A percentile compares a stretch with the other conserved stretches of the same genome.
phyloP scores from a whole-genome alignment of 2,888 invertebrate genomes.

The Operophtera brumata region DNA sequence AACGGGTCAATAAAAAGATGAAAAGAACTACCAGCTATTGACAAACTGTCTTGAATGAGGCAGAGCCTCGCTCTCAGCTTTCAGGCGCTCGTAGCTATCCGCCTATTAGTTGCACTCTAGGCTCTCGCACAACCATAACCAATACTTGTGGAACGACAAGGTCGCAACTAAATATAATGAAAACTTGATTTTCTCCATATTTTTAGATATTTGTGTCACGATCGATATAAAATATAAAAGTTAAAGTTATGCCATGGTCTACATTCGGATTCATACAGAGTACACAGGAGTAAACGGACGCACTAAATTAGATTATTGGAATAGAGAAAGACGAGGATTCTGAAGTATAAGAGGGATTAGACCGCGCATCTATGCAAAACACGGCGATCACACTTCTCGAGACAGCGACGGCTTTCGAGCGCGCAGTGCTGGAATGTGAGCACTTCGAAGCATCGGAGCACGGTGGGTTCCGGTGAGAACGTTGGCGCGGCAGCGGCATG shows the following conservation, averaged over 20 bases:
- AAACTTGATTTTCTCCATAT: constrained; percentile 16
- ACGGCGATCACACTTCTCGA: constrained; percentile 74
- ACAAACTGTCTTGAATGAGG: constrained; percentile 66
- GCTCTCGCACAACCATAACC: constrained; percentile 39
- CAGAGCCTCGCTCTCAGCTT: constrained; percentile 67
- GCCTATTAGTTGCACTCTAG: constrained; percentile 50
- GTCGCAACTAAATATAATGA: constrained; percentile 17
- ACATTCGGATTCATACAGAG: constrained; percentile 42
- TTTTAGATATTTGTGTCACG: constrained; percentile 22
- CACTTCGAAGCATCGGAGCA: constrained; percentile 68
- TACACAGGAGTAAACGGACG: constrained; percentile 39
- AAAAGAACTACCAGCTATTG: constrained; percentile 66
- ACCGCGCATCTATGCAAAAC: constrained; percentile 75
- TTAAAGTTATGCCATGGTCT: constrained; percentile 66
- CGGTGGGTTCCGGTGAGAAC: constrained; percentile 79
- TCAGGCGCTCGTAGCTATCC: constrained; percentile 52
- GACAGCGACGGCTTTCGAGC: constrained; percentile 72
- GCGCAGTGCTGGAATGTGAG: constrained; percentile 76
- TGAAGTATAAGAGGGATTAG: constrained; percentile 46
- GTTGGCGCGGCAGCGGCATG: constrained; percentile 80
- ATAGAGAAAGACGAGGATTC: constrained; percentile 50
- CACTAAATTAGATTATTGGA: constrained; percentile 45
- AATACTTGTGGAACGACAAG: constrained; percentile 35
- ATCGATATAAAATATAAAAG: constrained; percentile 33
- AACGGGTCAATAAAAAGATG: constrained; percentile 56